Percentiles rank a stretch among this genome's conserved stretches.
Evolutionary conservation across 2,888 invertebrate genomes (phyloP).

Genomic region (Cremastobaeus sp.): DNA sequence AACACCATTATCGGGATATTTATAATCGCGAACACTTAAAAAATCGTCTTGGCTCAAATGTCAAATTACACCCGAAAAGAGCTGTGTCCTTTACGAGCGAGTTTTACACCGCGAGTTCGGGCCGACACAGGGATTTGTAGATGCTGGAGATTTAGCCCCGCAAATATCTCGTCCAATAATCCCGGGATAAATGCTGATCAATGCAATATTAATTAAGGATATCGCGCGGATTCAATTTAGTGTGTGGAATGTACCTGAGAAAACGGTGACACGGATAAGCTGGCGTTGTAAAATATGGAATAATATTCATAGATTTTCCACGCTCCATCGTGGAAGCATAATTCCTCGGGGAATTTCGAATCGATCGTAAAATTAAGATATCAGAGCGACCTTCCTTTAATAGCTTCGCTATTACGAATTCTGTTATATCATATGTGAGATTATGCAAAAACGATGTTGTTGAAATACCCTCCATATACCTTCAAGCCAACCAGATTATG

Average conservation of each 20-base stretch:
- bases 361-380: constrained; percentile 57
- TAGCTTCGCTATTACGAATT: constrained; percentile 35
- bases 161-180: constrained; percentile 19
- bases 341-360: constrained; percentile 31
- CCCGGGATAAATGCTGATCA: constrained; percentile 43
- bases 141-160: background rate
- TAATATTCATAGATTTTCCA: constrained; percentile 34
- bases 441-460: constrained; percentile 46
- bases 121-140: background rate
- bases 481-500: constrained; percentile 20
- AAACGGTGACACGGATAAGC: constrained; percentile 27
- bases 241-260: constrained; percentile 7
- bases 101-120: constrained; percentile 4
- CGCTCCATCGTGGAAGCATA: constrained; percentile 22
- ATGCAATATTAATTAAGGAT: constrained; percentile 43
- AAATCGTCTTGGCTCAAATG: background rate
- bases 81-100: background rate
- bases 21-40: background rate
- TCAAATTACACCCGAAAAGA: no score
- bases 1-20: constrained; percentile 24
- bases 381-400: constrained; percentile 43
- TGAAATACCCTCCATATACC: constrained; percentile 42
- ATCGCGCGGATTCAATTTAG: constrained; percentile 14
- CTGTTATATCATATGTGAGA: constrained; percentile 45
- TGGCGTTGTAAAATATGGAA: constrained; percentile 33